Percentiles rank a stretch among this genome's conserved stretches.
These are phyloP conservation scores for Leucopsar rothschildi DNA, from an alignment of 2,113 vertebrate genomes.

Conservation along the genomic window DNA sequence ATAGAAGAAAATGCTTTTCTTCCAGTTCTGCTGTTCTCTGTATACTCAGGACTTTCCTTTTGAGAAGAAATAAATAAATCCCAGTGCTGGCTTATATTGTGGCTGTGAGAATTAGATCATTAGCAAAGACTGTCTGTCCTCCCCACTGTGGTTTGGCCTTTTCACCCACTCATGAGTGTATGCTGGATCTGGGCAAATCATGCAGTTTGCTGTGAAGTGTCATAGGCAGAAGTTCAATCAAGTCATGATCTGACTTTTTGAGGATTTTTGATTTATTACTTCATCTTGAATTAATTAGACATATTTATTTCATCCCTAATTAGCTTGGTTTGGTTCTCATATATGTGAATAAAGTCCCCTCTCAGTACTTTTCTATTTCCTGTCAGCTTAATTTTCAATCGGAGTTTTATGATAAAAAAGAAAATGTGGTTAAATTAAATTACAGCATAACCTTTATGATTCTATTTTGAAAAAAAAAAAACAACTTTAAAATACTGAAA, in stretches of 20 bases:
- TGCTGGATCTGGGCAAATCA: neutral
- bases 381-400: neutral
- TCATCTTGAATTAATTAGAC: neutral
- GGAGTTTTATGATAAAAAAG: neutral
- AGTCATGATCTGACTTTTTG: neutral
- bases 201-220: neutral
- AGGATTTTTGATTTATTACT: neutral
- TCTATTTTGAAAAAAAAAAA: neutral
- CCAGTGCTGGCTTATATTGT: neutral
- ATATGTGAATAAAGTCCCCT: neutral
- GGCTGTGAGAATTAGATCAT: slow-evolving; percentile 40
- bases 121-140: neutral
- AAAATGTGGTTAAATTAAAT: neutral
- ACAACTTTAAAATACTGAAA: neutral
- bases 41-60: slow-evolving; percentile 44
- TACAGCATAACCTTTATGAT: neutral
- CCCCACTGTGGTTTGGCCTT: neutral
- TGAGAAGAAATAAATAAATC: slow-evolving; percentile 48
- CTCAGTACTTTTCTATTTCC: neutral
- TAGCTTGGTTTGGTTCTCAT: neutral
- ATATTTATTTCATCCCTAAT: neutral
- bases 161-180: neutral
- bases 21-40: slow-evolving; percentile 38
- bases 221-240: neutral
- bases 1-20: neutral